Conservation (phyloP, 2,797 vertebrate species). For the Danio choprae region DNA sequence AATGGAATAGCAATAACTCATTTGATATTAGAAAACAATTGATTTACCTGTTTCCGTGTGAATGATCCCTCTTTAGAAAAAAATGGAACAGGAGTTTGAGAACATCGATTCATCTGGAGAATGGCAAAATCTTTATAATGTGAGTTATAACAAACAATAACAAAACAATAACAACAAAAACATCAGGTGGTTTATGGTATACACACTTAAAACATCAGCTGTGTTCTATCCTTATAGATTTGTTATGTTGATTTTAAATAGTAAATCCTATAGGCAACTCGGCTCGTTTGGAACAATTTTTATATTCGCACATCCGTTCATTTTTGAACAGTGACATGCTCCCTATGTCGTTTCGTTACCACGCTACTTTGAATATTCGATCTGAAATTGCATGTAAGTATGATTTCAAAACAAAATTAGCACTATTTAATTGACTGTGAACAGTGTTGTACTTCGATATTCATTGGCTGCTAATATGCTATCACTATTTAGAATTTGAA, state of each 20-base stretch:
- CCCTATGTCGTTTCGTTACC: too few species aligned
- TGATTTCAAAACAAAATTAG: too few species aligned
- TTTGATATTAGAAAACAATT: neutral
- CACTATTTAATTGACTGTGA: too few species aligned
- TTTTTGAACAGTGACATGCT: too few species aligned
- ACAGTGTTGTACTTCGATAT: too few species aligned
- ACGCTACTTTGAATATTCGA: too few species aligned
- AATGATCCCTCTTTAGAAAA: conserved; percentile 16
- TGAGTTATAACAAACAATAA: conserved; percentile 64
- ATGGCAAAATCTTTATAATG: conserved; percentile 90
- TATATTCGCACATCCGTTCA: too few species aligned
- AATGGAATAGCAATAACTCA: neutral
- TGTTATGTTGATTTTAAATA: neutral
- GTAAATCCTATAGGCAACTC: neutral
- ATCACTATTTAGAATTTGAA: too few species aligned
- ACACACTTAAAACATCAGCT: neutral
- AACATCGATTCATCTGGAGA: conserved; percentile 84
- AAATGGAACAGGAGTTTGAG: conserved; percentile 80
- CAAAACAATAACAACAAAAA: too few species aligned
- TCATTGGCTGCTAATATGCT: too few species aligned
- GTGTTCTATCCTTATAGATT: neutral
- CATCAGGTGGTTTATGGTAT: neutral
- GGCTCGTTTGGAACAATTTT: conserved; percentile 4
- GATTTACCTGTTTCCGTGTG: conserved; percentile 19
- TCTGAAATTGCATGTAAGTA: too few species aligned